These are phyloP conservation scores for Limonius californicus DNA, from an alignment of 1,140 invertebrate species.

Conservation along the genomic window DNA sequence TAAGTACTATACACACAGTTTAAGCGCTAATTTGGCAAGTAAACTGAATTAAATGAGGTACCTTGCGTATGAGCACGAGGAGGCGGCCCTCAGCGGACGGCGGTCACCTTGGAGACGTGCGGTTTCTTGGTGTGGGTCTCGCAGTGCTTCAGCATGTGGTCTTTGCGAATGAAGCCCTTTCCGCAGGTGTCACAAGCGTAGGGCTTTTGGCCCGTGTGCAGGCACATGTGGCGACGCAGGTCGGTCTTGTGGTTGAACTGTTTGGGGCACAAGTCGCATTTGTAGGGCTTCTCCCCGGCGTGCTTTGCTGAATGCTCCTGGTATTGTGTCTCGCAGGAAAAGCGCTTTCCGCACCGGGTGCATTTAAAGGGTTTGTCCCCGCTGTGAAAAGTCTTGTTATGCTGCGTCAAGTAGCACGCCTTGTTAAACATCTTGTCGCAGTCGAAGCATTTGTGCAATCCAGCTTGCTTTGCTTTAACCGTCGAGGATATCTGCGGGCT, in stretches of 20 bases:
- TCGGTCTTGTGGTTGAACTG: slow-evolving; percentile 91
- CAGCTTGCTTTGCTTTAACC: slow-evolving; percentile 23
- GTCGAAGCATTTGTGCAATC: slow-evolving; percentile 68
- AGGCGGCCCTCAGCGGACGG: slow-evolving; percentile 18
- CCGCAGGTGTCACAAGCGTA: slow-evolving; percentile 76
- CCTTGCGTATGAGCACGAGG: neutral
- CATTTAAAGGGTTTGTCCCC: slow-evolving; percentile 85
- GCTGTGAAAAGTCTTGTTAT: slow-evolving; percentile 84
- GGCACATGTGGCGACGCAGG: slow-evolving; percentile 79
- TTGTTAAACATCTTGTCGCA: slow-evolving; percentile 84
- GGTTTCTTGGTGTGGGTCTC: slow-evolving; percentile 65
- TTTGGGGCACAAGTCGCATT: slow-evolving; percentile 84
- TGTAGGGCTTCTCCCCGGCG: slow-evolving; percentile 80
- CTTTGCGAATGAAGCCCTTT: slow-evolving; percentile 90
- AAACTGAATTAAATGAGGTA: neutral
- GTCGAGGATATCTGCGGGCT: slow-evolving; percentile 36
- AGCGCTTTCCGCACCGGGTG: slow-evolving; percentile 77
- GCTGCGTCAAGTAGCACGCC: slow-evolving; percentile 83
- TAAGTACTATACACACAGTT: slow-evolving; percentile 6
- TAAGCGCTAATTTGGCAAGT: slow-evolving; percentile 6
- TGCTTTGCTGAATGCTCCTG: slow-evolving; percentile 73
- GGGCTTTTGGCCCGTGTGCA: slow-evolving; percentile 79
- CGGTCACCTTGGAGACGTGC: slow-evolving; percentile 26
- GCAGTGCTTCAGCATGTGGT: slow-evolving; percentile 91
- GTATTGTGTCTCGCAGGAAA: slow-evolving; percentile 62